Evolutionary conservation across 1,140 invertebrate genomes (phyloP).

Genomic region (Anastrepha obliqua): DNA sequence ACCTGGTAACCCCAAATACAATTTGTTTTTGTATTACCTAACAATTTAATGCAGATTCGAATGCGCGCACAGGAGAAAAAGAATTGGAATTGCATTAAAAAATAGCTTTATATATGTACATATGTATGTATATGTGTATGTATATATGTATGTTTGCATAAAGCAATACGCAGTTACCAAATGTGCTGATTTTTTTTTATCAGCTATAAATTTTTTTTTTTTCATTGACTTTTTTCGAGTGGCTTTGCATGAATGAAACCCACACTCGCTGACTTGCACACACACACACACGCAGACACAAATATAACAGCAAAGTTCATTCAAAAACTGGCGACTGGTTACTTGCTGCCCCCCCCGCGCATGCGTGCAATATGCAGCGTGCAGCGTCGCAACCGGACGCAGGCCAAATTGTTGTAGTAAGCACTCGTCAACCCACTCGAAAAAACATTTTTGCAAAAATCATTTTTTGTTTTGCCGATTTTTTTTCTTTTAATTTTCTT

Average conservation of each 20-base stretch:
- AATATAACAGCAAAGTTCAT: not conserved
- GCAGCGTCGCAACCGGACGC: constrained; percentile 13
- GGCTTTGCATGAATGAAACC: constrained; percentile 45
- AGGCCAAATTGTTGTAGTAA: not conserved
- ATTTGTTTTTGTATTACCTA: not conserved
- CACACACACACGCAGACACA: not conserved
- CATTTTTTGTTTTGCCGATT: not conserved
- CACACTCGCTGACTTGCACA: constrained; percentile 8
- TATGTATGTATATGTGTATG: not conserved
- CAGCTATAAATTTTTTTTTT: not conserved
- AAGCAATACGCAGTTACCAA: not conserved
- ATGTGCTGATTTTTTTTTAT: not conserved
- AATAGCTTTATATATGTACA: not conserved
- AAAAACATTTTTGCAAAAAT: constrained; percentile 11
- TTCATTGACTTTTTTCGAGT: not conserved
- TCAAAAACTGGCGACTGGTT: not conserved
- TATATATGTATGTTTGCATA: not conserved
- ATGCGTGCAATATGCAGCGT: constrained; percentile 37
- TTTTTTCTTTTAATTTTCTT: not conserved
- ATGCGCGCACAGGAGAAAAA: not conserved
- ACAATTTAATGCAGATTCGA: not conserved
- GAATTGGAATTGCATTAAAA: constrained; percentile 16
- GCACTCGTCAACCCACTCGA: not conserved
- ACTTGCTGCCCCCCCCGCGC: not conserved
- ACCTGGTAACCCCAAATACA: constrained; percentile 2